phyloP scores from a whole-genome alignment of 2,888 invertebrate genomes.

The Conomelus anceps region DNA sequence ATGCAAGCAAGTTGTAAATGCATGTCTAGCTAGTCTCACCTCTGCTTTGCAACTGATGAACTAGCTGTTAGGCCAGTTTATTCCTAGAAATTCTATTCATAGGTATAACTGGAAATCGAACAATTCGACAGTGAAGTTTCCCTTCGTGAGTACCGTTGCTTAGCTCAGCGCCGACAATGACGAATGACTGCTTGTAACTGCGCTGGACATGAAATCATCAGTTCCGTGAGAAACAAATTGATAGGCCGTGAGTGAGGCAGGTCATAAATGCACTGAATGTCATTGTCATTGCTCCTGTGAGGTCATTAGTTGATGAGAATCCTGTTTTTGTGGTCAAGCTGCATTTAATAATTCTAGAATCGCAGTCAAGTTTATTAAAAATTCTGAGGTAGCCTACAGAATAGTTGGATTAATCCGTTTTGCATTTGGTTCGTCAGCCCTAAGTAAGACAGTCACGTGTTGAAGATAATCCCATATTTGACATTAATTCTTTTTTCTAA shows the following conservation, averaged over 20 bases:
- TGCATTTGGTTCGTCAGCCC: too few species aligned
- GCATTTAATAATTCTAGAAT: too few species aligned
- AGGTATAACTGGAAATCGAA: not conserved
- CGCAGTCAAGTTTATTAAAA: not conserved
- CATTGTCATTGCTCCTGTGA: not conserved
- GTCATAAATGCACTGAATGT: not conserved
- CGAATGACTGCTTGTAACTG: not conserved
- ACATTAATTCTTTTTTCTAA: too few species aligned
- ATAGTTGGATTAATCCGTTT: too few species aligned
- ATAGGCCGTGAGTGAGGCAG: not conserved
- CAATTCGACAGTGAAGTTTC: not conserved
- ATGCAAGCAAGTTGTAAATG: not conserved
- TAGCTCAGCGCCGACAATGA: not conserved
- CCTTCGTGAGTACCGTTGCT: not conserved
- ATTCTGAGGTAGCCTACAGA: too few species aligned
- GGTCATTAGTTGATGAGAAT: not conserved
- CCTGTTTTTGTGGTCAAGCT: not conserved
- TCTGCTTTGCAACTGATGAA: not conserved
- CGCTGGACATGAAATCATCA: not conserved
- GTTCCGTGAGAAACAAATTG: not conserved
- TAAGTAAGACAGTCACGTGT: too few species aligned
- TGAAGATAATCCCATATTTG: too few species aligned
- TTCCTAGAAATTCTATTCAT: not conserved
- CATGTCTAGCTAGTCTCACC: not conserved
- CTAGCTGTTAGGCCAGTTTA: not conserved